These are phyloP conservation scores for Erythrolamprus reginae DNA, from an alignment of 2,113 vertebrate genomes.

Conservation along the genomic window DNA sequence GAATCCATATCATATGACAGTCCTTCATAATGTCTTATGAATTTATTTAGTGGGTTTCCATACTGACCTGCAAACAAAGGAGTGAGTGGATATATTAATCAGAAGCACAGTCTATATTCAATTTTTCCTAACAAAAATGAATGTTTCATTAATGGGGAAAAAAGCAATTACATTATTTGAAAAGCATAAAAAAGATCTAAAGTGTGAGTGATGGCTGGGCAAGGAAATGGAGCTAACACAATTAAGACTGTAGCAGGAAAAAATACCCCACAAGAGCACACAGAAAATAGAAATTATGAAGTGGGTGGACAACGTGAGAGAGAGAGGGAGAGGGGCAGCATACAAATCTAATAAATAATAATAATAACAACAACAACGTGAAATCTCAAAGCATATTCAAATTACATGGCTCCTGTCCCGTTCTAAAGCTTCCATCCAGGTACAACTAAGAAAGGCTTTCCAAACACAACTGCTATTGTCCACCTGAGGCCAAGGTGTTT, in stretches of 20 bases:
- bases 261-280: neutral
- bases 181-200: neutral
- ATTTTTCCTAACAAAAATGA: neutral
- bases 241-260: neutral
- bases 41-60: slow-evolving; percentile 85
- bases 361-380: too few species aligned
- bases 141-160: neutral
- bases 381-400: neutral
- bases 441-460: neutral
- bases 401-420: too few species aligned
- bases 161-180: neutral
- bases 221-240: neutral
- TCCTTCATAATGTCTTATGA: slow-evolving; percentile 93
- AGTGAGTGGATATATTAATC: neutral
- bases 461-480: neutral
- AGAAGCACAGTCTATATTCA: neutral
- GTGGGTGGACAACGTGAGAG: neutral
- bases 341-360: too few species aligned
- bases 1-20: slow-evolving; percentile 85
- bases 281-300: neutral
- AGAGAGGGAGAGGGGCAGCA: too few species aligned
- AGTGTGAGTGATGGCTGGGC: neutral
- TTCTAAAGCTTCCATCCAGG: neutral
- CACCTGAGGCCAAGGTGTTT: neutral
- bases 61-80: slow-evolving; percentile 82